A percentile compares a stretch with the other conserved stretches of the same genome.
These are phyloP conservation scores for Napeogenes inachia DNA, from an alignment of 2,888 invertebrate genomes.

Conservation along the genomic window DNA sequence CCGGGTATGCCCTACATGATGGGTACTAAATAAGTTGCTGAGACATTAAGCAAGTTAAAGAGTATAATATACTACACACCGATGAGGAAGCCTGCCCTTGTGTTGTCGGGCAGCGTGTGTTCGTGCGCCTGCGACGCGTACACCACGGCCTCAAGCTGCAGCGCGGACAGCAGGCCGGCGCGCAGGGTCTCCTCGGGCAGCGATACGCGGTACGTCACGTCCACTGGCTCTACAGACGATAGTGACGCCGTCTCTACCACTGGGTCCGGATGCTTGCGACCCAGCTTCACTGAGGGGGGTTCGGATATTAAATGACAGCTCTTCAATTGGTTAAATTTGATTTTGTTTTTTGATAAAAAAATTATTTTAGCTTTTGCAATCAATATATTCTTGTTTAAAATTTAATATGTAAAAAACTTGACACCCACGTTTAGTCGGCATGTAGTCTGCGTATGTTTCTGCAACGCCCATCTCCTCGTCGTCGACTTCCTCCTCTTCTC, in stretches of 20 bases:
- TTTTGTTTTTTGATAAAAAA: too few relatives aligned
- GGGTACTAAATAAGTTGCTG: too few relatives aligned
- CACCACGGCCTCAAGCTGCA: constrained; percentile 97
- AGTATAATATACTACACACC: constrained; percentile 66
- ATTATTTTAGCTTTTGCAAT: too few relatives aligned
- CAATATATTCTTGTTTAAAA: too few relatives aligned
- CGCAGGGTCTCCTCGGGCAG: constrained; percentile 91
- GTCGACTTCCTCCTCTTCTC: constrained; percentile 89
- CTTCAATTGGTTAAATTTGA: too few relatives aligned
- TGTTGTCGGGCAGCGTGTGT: constrained; percentile 90
- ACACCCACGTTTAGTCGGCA: constrained; percentile 92
- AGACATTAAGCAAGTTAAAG: too few relatives aligned
- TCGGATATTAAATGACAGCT: neutral
- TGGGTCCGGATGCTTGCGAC: constrained; percentile 97
- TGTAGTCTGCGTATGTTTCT: constrained; percentile 98
- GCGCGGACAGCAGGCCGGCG: constrained; percentile 91
- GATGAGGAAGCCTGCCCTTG: constrained; percentile 96
- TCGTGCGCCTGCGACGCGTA: constrained; percentile 98
- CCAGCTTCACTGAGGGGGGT: constrained; percentile 86
- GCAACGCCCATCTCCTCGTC: constrained; percentile 98
- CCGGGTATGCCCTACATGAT: too few relatives aligned
- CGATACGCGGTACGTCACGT: constrained; percentile 91
- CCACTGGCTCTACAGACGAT: constrained; percentile 95
- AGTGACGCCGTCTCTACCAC: constrained; percentile 99
- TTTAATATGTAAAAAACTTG: neutral